Conservation (phyloP, 2,888 invertebrate species). For the Chouioia cunea region DNA sequence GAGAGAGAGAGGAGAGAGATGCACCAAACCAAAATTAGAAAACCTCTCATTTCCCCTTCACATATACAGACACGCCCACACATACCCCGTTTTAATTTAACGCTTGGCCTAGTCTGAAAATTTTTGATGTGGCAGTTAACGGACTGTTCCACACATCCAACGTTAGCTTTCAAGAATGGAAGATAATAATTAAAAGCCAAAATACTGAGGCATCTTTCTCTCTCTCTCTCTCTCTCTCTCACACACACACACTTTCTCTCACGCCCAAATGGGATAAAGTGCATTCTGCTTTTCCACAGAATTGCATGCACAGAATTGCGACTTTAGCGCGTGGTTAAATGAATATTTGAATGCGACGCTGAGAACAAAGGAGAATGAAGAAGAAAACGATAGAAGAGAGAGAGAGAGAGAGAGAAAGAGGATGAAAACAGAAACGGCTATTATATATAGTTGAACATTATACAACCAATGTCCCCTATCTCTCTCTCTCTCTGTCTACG, state of each 20-base stretch:
- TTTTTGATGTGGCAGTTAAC: conserved; percentile 16
- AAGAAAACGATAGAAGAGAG: neutral
- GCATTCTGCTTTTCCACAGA: conserved; percentile 29
- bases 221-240: no score
- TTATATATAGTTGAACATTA: no score
- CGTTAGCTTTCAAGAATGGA: neutral
- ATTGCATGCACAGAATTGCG: no score
- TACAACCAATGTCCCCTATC: no score
- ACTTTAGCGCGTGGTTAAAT: conserved; percentile 24
- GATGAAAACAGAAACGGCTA: conserved; percentile 28
- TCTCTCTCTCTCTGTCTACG: no score
- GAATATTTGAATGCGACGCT: conserved; percentile 32
- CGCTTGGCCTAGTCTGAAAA: neutral
- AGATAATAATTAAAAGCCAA: conserved; percentile 26
- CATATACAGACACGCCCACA: no score
- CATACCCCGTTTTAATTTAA: no score
- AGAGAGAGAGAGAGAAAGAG: neutral
- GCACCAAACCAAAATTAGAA: no score
- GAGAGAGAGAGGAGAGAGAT: no score
- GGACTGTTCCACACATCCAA: neutral
- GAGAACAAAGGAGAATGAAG: conserved; percentile 5
- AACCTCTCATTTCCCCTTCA: no score
- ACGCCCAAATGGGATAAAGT: no score
- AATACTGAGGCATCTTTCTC: conserved; percentile 3
- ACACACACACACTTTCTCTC: no score